A percentile compares a stretch with the other conserved stretches of the same genome.
Evolutionary conservation across 2,888 invertebrate genomes (phyloP).

Genomic region (Morinoia aosen): DNA sequence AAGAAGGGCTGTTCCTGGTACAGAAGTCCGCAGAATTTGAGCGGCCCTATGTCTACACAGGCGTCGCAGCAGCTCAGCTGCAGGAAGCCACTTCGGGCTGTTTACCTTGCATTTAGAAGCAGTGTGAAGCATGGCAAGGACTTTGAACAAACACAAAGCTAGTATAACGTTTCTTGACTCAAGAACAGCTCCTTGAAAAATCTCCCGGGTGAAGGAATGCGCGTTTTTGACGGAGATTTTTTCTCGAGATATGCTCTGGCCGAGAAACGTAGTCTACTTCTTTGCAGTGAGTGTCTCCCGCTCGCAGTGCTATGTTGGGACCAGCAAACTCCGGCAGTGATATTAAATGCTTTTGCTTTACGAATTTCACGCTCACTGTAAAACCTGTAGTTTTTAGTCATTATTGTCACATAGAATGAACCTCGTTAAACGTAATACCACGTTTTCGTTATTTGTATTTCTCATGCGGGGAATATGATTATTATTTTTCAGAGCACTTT

Average conservation of each 20-base stretch:
- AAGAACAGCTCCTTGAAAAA: neutral
- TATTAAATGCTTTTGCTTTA: neutral
- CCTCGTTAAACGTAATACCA: no score
- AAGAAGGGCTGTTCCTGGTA: neutral
- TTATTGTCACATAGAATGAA: no score
- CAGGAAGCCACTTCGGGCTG: neutral
- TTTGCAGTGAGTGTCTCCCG: neutral
- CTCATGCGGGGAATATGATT: no score
- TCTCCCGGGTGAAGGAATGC: neutral
- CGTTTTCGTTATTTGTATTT: no score
- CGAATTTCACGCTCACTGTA: neutral
- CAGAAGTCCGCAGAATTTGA: neutral
- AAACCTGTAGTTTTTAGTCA: neutral
- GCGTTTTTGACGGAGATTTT: neutral
- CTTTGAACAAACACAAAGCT: slow-evolving; percentile 12
- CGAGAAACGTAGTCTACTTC: neutral
- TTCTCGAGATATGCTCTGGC: neutral
- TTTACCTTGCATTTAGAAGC: neutral
- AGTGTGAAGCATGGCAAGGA: neutral
- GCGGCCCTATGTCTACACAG: neutral
- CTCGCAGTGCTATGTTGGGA: neutral
- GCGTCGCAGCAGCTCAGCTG: neutral
- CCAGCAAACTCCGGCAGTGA: neutral
- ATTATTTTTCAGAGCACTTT: no score
- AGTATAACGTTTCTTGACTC: neutral